Percentiles rank a stretch among this genome's conserved stretches.
Conservation (phyloP, 2,888 invertebrate genomes). For the Alentia gelatinosa region DNA sequence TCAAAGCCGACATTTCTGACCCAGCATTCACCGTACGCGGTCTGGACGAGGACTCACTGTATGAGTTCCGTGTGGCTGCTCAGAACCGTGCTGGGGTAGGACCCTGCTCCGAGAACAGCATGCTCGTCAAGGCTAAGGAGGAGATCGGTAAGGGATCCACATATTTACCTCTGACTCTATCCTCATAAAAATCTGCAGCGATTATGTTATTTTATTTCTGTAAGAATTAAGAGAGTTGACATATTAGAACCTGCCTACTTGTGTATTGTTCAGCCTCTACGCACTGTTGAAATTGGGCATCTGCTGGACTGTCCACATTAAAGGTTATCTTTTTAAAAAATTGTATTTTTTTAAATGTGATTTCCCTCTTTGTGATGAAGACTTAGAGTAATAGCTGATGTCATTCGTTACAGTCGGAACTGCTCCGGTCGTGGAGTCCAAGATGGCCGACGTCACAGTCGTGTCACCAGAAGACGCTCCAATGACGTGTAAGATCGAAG, state of each 20-base stretch:
- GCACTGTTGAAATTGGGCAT: no score
- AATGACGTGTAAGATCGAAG: conserved; percentile 62
- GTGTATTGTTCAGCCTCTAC: no score
- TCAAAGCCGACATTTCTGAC: conserved; percentile 8
- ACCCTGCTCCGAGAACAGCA: conserved; percentile 81
- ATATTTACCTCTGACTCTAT: no score
- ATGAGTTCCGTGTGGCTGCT: conserved; percentile 95
- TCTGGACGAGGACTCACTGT: conserved; percentile 95
- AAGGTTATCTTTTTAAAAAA: no score
- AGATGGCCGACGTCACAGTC: conserved; percentile 62
- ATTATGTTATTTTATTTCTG: no score
- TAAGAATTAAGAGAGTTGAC: no score
- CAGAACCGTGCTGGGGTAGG: conserved; percentile 93
- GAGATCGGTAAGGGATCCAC: conserved; percentile 59
- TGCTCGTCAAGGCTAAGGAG: conserved; percentile 70
- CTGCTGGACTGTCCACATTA: no score
- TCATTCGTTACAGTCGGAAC: conserved; percentile 58
- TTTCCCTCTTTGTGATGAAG: no score
- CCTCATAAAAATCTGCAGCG: no score
- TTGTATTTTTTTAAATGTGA: no score
- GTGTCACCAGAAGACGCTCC: conserved; percentile 58
- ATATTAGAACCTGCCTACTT: no score
- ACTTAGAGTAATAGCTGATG: no score
- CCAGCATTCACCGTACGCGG: conserved; percentile 88
- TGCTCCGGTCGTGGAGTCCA: conserved; percentile 63